A percentile compares a stretch with the other conserved stretches of the same genome.
Conservation (phyloP, 2,113 vertebrate species). For the Mystacornis crossleyi region DNA sequence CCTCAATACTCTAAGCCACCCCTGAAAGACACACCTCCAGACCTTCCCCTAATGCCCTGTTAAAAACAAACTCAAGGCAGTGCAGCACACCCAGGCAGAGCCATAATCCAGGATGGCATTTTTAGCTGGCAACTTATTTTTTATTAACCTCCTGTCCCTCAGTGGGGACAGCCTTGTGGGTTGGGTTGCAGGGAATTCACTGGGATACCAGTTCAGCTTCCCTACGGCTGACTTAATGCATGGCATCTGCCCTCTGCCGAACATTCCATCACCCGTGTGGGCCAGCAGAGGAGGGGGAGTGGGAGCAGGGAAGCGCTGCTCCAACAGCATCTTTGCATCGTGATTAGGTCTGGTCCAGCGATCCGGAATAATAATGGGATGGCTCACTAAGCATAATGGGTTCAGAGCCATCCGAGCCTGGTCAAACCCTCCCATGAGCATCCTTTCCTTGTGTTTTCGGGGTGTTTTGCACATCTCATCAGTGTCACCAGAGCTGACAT, state of each 20-base stretch:
- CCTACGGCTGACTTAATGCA: conserved; percentile 15
- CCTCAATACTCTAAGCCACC: neutral
- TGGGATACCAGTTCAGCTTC: conserved; percentile 46
- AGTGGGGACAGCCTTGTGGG: conserved; percentile 54
- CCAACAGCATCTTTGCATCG: conserved; percentile 17
- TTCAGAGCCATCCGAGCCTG: conserved; percentile 6
- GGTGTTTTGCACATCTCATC: conserved; percentile 60
- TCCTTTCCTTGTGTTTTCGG: neutral
- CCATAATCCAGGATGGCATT: conserved; percentile 23
- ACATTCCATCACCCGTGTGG: conserved; percentile 31
- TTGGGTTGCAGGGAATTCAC: conserved; percentile 26
- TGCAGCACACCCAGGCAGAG: conserved; percentile 6
- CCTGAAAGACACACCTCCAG: neutral
- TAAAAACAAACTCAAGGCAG: conserved; percentile 40
- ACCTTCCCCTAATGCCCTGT: conserved; percentile 23
- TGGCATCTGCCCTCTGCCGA: conserved; percentile 47
- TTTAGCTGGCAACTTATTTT: conserved; percentile 62
- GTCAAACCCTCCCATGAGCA: conserved; percentile 43
- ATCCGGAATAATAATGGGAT: conserved; percentile 42
- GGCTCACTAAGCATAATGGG: conserved; percentile 39
- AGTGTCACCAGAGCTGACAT: conserved; percentile 65
- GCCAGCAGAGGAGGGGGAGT: conserved; percentile 37
- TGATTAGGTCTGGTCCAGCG: conserved; percentile 52
- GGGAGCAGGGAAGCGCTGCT: conserved; percentile 36
- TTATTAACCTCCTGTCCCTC: conserved; percentile 63